Base-by-base conservation (phyloP, 2,113 vertebrate species). In the Pedionomus torquatus region DNA sequence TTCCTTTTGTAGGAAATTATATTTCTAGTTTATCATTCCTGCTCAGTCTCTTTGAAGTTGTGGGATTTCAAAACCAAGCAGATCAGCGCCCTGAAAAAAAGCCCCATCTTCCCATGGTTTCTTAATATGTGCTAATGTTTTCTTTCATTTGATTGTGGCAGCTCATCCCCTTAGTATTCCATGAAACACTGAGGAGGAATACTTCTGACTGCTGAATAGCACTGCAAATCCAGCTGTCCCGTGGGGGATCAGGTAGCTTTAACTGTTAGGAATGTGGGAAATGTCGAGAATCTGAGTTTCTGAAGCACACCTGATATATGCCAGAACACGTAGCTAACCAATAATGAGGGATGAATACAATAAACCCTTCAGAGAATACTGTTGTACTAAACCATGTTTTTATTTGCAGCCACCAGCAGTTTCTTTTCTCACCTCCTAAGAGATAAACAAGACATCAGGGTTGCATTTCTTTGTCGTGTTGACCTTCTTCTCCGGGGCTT, bases 41-140 rank as follows among this genome's bases (percentile, higher is more conserved):
- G 43, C 10, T 66, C 20, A 51, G 41, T 28, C 26, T 68, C 65
- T 92, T 93, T 89, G 61, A 96, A 89, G 35, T 10, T 82, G 51
- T 76, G 69, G 30, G 11, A 71, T 87, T 95, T 90, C 21, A 48
- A 84, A 95, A 43, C 31, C 35, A 92, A 89, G 46, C n/a, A 77
- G 77, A 26, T 55, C 39, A 55, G 10, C 2, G 1, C 65, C 43
- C 1, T 1, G 14, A 21, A 89, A 80, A 68, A 84, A 91, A 87
- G n/a, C 14, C 33, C 7, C 25, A 24, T 66, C 77, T 75, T 95
- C 39, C 35, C 54, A 55, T 28, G 33, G 15, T 87, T 84, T 76
- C 60, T 89, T 89, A 78, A 41, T 52, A 60, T 0, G 1, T 52
- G 57, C 26, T 89, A 91, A 79, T 10, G 7, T 63, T 68, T 39